Conservation (phyloP, 92 coral and sea anemone species). For the Palythoa caribaeorum region DNA sequence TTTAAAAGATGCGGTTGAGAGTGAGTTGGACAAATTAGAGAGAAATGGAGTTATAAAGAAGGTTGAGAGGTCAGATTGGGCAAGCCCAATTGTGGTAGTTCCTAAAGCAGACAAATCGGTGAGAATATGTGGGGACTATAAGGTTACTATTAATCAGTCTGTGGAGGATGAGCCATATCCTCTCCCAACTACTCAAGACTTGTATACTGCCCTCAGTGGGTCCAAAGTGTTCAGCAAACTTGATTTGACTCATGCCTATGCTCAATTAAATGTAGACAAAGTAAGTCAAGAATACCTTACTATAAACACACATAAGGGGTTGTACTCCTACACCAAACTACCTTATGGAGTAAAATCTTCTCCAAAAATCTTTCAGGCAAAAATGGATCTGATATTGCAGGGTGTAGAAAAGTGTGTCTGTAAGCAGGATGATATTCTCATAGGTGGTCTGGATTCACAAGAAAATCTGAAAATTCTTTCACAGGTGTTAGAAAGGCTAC, state of each 20-base stretch:
- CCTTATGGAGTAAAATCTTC: constrained; percentile 60
- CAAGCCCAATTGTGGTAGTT: constrained; percentile 59
- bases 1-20: constrained; percentile 21
- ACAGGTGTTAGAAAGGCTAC: constrained; percentile 49
- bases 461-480: constrained; percentile 56
- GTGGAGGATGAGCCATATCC: constrained; percentile 59
- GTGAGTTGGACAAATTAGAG: constrained; percentile 28
- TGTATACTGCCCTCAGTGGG: constrained; percentile 57
- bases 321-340: constrained; percentile 59
- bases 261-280: constrained; percentile 53
- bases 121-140: constrained; percentile 51
- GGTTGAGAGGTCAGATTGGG: constrained; percentile 52
- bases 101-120: constrained; percentile 57
- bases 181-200: constrained; percentile 56
- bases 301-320: constrained; percentile 60
- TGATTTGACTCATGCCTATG: constrained; percentile 68
- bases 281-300: constrained; percentile 47
- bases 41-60: constrained; percentile 36
- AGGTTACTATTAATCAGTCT: constrained; percentile 45
- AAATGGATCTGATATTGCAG: constrained; percentile 58
- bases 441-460: constrained; percentile 36
- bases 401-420: constrained; percentile 60
- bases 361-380: constrained; percentile 62
- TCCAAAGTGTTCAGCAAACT: constrained; percentile 65
- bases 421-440: constrained; percentile 54